Percentiles rank a stretch among this genome's conserved stretches.
Evolutionary conservation across 2,888 invertebrate species (phyloP).

Genomic region (Platerodrilus igneus): DNA sequence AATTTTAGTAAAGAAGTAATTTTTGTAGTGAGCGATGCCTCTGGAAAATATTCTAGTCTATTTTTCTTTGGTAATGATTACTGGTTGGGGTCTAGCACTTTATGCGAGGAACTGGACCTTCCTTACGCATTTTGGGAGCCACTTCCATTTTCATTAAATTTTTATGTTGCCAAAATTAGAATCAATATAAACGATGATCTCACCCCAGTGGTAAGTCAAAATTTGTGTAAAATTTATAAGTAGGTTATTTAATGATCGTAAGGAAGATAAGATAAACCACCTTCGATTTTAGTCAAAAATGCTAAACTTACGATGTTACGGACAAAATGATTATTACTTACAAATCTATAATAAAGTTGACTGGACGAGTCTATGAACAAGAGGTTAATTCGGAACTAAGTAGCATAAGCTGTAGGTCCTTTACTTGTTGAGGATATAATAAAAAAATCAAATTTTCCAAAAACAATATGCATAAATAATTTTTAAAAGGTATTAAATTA

Average conservation of each 20-base stretch:
- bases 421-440: no score
- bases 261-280: not conserved
- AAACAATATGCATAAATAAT: no score
- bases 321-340: no score
- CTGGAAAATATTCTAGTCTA: conserved; percentile 73
- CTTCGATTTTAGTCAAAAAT: no score
- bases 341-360: no score
- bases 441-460: no score
- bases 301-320: no score
- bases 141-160: conserved; percentile 58
- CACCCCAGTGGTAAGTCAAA: conserved; percentile 44
- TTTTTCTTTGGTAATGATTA: conserved; percentile 76
- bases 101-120: conserved; percentile 63
- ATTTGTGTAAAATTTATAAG: not conserved
- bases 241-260: not conserved
- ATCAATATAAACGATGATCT: conserved; percentile 41
- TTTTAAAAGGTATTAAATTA: no score
- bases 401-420: no score
- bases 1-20: not conserved
- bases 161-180: conserved; percentile 55
- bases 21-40: conserved; percentile 76
- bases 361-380: no score
- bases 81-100: conserved; percentile 71
- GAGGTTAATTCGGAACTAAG: no score
- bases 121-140: conserved; percentile 50